Evolutionary conservation across 2,113 vertebrate species (phyloP).

Genomic region (Gopherus evgoodei): DNA sequence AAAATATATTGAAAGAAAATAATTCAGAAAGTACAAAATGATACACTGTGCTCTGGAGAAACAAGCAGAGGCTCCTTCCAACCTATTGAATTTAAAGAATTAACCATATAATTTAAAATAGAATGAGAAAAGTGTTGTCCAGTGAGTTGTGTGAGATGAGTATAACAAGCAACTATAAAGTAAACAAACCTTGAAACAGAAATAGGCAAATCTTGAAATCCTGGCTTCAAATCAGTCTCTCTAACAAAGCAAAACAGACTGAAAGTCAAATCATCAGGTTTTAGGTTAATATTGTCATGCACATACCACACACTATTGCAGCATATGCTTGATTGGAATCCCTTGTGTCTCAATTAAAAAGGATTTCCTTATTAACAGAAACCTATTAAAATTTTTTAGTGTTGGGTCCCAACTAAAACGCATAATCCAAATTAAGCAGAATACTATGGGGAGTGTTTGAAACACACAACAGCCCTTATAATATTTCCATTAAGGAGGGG

Average conservation of each 20-base stretch:
- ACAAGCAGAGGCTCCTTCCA: neutral
- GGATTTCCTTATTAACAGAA: neutral
- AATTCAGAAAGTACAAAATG: neutral
- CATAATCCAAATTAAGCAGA: neutral
- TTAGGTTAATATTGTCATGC: neutral
- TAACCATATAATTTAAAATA: neutral
- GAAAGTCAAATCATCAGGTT: neutral
- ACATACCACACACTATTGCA: neutral
- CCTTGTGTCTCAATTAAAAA: neutral
- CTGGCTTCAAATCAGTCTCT: neutral
- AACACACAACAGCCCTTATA: neutral
- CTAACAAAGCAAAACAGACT: neutral
- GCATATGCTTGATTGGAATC: neutral
- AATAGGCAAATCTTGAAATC: neutral
- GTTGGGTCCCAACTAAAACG: neutral
- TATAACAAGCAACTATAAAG: neutral
- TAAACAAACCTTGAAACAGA: neutral
- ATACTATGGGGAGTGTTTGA: neutral
- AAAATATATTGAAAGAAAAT: neutral
- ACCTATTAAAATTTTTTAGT: neutral
- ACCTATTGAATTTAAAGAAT: neutral
- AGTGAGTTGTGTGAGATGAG: neutral
- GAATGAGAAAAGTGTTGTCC: neutral
- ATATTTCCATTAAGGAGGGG: neutral
- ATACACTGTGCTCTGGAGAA: neutral